Percentiles rank a stretch among this genome's conserved stretches.
phyloP scores from a whole-genome alignment of 2,797 vertebrate species.

The Gadopsis marmoratus region DNA sequence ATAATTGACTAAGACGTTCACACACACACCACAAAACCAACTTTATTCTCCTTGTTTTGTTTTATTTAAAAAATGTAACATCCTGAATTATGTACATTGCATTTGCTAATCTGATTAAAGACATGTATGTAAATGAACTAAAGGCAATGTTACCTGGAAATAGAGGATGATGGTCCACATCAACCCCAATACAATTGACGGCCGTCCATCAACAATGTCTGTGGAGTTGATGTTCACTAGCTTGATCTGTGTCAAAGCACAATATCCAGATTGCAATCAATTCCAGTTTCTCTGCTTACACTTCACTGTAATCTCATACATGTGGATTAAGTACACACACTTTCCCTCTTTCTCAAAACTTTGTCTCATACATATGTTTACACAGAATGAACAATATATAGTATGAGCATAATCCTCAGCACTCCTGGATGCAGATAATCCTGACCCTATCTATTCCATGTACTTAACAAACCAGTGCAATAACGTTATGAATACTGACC shows the following conservation, averaged over 20 bases:
- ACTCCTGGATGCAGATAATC: constrained; percentile 42
- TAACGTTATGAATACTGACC: constrained; percentile 89
- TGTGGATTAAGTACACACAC: constrained; percentile 30
- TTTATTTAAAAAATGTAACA: neutral
- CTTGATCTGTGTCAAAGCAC: constrained; percentile 89
- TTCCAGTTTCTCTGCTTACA: neutral
- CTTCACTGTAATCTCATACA: constrained; percentile 36
- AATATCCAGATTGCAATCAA: neutral
- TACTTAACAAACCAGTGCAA: constrained; percentile 47
- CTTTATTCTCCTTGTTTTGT: neutral
- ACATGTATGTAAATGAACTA: neutral
- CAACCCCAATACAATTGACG: constrained; percentile 95
- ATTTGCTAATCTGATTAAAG: neutral
- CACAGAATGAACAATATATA: constrained; percentile 48
- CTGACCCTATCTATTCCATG: constrained; percentile 32
- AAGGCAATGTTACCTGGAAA: constrained; percentile 90
- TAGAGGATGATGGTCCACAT: constrained; percentile 99
- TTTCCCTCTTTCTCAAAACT: constrained; percentile 30
- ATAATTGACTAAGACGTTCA: neutral
- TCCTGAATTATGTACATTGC: neutral
- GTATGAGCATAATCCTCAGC: constrained; percentile 42
- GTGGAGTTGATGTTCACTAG: constrained; percentile 99
- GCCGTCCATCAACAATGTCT: constrained; percentile 96
- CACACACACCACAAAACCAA: neutral
- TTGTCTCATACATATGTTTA: constrained; percentile 19